A percentile compares a stretch with the other conserved stretches of the same genome.
These are phyloP conservation scores for Taenaris catops DNA, from an alignment of 2,888 invertebrate species.

Conservation along the genomic window DNA sequence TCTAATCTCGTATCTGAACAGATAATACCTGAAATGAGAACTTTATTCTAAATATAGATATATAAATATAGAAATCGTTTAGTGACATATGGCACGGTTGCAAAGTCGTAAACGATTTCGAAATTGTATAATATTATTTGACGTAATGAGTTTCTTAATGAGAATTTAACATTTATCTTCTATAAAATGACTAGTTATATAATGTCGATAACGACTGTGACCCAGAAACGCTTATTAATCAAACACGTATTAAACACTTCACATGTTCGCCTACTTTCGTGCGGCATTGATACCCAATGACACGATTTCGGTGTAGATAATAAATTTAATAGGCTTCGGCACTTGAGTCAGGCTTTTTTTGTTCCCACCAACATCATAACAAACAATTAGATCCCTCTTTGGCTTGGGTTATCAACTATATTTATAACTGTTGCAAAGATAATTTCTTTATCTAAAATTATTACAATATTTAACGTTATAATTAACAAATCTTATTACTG, in stretches of 20 bases:
- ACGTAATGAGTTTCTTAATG: no score
- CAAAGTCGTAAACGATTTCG: conserved; percentile 1
- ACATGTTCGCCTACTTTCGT: conserved; percentile 52
- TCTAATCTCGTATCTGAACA: conserved; percentile 8
- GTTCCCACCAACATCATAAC: conserved; percentile 1
- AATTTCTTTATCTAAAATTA: no score
- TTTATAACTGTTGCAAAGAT: no score
- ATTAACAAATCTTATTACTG: no score
- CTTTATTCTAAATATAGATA: conserved; percentile 5
- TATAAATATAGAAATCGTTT: no score
- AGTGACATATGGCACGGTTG: no score
- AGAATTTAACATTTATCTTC: no score
- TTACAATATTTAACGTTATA: no score
- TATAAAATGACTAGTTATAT: no score
- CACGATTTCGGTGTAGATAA: conserved; percentile 42
- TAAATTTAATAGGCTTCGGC: conserved; percentile 26
- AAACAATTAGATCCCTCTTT: conserved; percentile 14
- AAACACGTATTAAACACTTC: conserved; percentile 41
- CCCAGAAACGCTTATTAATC: conserved; percentile 44
- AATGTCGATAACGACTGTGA: conserved; percentile 24
- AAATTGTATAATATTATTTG: not conserved
- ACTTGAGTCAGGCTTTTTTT: conserved; percentile 6
- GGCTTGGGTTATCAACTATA: conserved; percentile 11
- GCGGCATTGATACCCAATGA: conserved; percentile 46
- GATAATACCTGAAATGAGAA: conserved; percentile 6